A percentile compares a stretch with the other conserved stretches of the same genome.
phyloP scores from a whole-genome alignment of 1,140 invertebrate genomes.

The Manduca sexta region DNA sequence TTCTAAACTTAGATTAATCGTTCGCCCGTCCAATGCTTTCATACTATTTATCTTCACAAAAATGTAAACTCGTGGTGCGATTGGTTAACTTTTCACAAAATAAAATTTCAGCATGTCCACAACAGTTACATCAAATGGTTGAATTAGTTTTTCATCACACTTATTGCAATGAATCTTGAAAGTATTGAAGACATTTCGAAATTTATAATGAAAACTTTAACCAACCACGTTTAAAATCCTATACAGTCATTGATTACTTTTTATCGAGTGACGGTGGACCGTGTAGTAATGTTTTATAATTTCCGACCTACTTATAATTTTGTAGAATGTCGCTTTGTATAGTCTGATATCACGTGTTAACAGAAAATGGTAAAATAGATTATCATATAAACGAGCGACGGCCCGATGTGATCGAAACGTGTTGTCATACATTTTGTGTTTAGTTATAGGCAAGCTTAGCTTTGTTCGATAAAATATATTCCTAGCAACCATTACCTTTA shows the following conservation, averaged over 20 bases:
- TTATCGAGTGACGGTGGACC: background rate
- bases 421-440: background rate
- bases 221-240: too few species aligned
- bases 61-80: slow-evolving; percentile 11
- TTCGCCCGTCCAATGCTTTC: slow-evolving; percentile 33
- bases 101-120: too few species aligned
- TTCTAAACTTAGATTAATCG: slow-evolving; percentile 71
- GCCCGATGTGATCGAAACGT: slow-evolving; percentile 8
- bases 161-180: too few species aligned
- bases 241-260: too few species aligned
- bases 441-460: background rate
- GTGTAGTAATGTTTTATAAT: background rate
- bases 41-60: slow-evolving; percentile 48
- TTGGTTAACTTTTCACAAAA: too few species aligned
- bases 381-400: slow-evolving; percentile 22
- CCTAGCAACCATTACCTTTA: too few species aligned
- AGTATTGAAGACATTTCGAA: too few species aligned
- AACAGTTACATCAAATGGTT: too few species aligned
- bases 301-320: background rate
- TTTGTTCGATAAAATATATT: background rate
- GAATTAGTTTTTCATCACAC: too few species aligned
- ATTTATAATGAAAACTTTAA: too few species aligned
- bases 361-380: slow-evolving; percentile 16
- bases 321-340: background rate
- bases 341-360: slow-evolving; percentile 3